Conservation (phyloP, 1,140 invertebrate species). For the Vanessa tameamea region DNA sequence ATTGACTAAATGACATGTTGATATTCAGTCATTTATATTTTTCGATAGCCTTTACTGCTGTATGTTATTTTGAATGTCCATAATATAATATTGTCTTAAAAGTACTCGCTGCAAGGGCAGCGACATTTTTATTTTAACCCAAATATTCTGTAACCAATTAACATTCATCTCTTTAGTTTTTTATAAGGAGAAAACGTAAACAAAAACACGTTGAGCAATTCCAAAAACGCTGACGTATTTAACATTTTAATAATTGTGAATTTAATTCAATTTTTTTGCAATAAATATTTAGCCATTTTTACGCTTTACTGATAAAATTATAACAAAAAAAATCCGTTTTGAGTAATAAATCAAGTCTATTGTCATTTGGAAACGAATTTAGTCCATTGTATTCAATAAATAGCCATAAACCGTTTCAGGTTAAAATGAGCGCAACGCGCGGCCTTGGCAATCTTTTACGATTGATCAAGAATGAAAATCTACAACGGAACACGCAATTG, state of each 20-base stretch:
- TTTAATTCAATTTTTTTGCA: no score
- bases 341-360: not conserved
- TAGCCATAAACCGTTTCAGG: conserved; percentile 46
- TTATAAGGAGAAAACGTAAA: no score
- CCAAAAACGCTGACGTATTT: no score
- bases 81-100: not conserved
- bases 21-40: no score
- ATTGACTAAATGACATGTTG: no score
- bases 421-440: conserved; percentile 89
- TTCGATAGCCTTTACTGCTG: no score
- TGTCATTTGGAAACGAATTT: not conserved
- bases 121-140: not conserved
- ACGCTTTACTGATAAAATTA: not conserved
- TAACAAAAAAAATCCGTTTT: not conserved
- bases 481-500: conserved; percentile 74
- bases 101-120: not conserved
- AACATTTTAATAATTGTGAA: no score
- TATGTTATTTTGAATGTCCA: not conserved
- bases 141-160: not conserved
- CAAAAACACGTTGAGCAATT: no score
- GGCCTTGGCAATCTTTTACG: conserved; percentile 90
- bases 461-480: conserved; percentile 81
- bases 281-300: no score
- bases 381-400: not conserved
- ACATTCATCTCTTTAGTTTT: not conserved